Evolutionary conservation across 2,113 vertebrate genomes (phyloP).

Genomic region (Rhadina sibilatrix): DNA sequence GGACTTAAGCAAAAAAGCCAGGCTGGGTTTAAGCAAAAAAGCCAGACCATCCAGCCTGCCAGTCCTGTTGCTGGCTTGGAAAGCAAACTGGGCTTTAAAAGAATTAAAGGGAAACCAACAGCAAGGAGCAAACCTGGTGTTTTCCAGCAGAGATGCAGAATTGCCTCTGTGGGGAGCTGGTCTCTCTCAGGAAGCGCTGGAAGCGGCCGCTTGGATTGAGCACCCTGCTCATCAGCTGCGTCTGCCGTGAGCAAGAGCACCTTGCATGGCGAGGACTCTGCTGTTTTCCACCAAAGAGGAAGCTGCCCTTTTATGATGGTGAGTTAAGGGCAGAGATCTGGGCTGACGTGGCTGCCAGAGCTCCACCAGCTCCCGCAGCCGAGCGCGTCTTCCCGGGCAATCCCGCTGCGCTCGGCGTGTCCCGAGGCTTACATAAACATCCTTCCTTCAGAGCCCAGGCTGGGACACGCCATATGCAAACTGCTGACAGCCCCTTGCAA

Average conservation of each 20-base stretch:
- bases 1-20: neutral
- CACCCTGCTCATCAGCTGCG: neutral
- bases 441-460: neutral
- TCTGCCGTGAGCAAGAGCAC: neutral
- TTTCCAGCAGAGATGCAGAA: neutral
- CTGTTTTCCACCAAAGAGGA: neutral
- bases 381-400: neutral
- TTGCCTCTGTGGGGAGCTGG: neutral
- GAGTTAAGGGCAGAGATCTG: neutral
- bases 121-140: neutral
- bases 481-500: neutral
- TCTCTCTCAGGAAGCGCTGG: neutral
- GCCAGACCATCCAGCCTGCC: no score
- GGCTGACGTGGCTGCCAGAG: neutral
- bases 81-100: neutral
- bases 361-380: neutral
- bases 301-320: neutral
- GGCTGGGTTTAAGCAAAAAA: neutral
- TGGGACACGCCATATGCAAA: neutral
- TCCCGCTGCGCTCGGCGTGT: neutral
- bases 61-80: neutral
- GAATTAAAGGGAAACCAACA: neutral
- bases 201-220: neutral
- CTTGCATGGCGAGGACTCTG: neutral
- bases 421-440: neutral